phyloP scores from a whole-genome alignment of 35 echinoderm and acorn worm species.

The Heliocidaris erythrogramma region DNA sequence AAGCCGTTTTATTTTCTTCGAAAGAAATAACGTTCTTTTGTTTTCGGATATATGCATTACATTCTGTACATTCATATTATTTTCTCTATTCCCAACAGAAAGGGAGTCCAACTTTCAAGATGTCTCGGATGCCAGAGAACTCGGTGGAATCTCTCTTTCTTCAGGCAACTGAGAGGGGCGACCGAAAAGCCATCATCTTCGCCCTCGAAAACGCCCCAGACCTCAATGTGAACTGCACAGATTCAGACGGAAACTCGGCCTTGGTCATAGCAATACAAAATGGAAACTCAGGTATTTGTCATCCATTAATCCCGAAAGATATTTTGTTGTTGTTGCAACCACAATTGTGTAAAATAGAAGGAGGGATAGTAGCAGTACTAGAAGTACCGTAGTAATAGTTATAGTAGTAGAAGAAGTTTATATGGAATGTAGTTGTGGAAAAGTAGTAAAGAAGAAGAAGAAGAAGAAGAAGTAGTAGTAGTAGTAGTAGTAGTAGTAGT shows the following conservation, averaged over 20 bases:
- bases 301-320: background rate
- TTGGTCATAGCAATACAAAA: slow-evolving; percentile 91
- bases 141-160: slow-evolving; percentile 89
- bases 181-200: slow-evolving; percentile 93
- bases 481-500: too few relatives aligned
- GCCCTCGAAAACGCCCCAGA: slow-evolving; percentile 91
- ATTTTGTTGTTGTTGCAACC: background rate
- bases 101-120: slow-evolving; percentile 46
- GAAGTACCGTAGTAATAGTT: slow-evolving; percentile 34
- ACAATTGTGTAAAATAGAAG: too few relatives aligned
- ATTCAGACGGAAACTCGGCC: slow-evolving; percentile 76
- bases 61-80: background rate
- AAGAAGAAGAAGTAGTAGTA: too few relatives aligned
- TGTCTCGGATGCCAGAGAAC: slow-evolving; percentile 26
- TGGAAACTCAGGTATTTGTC: slow-evolving; percentile 85
- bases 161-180: slow-evolving; percentile 81
- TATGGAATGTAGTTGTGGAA: too few relatives aligned
- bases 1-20: too few relatives aligned
- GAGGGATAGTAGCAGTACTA: too few relatives aligned
- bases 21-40: too few relatives aligned
- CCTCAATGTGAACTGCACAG: slow-evolving; percentile 85
- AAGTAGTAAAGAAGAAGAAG: too few relatives aligned
- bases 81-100: slow-evolving; percentile 22
- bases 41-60: background rate
- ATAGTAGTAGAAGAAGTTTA: slow-evolving; percentile 30